Conservation (phyloP, 2,888 invertebrate species). For the Dioctria linearis region DNA sequence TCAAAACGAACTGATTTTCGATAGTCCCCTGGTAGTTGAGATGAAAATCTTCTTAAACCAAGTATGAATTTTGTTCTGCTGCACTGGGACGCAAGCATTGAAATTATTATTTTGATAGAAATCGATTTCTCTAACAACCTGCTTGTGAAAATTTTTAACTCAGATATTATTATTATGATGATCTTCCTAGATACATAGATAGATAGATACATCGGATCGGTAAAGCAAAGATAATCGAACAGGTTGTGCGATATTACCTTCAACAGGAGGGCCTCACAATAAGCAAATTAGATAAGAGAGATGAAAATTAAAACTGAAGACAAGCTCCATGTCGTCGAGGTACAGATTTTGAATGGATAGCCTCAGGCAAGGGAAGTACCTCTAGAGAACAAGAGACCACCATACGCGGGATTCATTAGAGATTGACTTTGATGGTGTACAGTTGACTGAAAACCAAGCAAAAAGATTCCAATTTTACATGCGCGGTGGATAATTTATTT, state of each 20-base stretch:
- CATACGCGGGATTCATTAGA: conserved; percentile 44
- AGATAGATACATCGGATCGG: not conserved
- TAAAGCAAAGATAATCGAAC: conserved; percentile 26
- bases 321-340: conserved; percentile 47
- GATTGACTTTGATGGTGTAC: conserved; percentile 36
- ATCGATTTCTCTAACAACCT: conserved; percentile 44
- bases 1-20: too few relatives aligned
- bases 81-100: not conserved
- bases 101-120: conserved; percentile 20
- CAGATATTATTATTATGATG: conserved; percentile 17
- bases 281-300: conserved; percentile 47
- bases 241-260: conserved; percentile 40
- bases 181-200: conserved; percentile 35
- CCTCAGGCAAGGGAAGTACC: conserved; percentile 51
- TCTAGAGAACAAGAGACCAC: conserved; percentile 44
- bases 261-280: conserved; percentile 24
- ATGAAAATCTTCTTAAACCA: conserved; percentile 1
- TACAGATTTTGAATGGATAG: conserved; percentile 50
- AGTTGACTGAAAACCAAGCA: conserved; percentile 33
- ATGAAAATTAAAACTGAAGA: conserved; percentile 51
- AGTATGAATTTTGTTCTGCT: conserved; percentile 24
- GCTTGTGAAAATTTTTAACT: conserved; percentile 19
- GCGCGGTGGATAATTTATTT: conserved; percentile 45
- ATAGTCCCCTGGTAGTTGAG: too few relatives aligned
- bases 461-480: conserved; percentile 32